Percentiles rank a stretch among this genome's conserved stretches.
These are phyloP conservation scores for Minunthozetes semirufus DNA, from an alignment of 2,888 invertebrate genomes.

Conservation along the genomic window DNA sequence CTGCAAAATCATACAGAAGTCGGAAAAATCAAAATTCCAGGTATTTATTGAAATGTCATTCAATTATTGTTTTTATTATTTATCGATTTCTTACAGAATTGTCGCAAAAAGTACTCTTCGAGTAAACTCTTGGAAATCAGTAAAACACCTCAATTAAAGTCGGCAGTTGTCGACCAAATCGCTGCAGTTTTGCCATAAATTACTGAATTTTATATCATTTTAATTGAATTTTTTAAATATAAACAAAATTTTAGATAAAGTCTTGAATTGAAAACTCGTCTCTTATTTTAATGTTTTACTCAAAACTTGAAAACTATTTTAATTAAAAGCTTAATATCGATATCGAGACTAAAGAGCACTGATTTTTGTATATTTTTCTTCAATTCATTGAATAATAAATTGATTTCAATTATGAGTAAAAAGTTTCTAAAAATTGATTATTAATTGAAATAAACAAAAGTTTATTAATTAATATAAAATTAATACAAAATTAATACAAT, in stretches of 20 bases:
- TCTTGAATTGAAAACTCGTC: constrained; percentile 22
- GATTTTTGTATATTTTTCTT: constrained; percentile 1
- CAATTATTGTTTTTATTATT: no score
- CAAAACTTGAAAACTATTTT: not conserved
- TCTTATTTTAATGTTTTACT: no score
- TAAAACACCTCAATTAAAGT: constrained; percentile 47
- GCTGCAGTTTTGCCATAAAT: constrained; percentile 38
- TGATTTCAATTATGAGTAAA: not conserved
- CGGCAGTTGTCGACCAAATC: constrained; percentile 40
- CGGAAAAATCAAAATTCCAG: constrained; percentile 64
- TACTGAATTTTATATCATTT: constrained; percentile 15
- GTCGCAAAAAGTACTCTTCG: constrained; percentile 50
- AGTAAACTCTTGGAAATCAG: constrained; percentile 51
- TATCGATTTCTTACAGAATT: constrained; percentile 45
- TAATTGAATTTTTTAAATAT: constrained; percentile 24
- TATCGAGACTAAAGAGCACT: not conserved
- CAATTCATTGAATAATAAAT: not conserved
- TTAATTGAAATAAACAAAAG: not conserved
- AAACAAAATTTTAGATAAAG: constrained; percentile 30
- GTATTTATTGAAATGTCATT: constrained; percentile 45
- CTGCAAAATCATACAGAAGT: constrained; percentile 61
- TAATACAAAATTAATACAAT: constrained; percentile 4
- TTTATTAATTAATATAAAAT: not conserved
- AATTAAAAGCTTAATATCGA: not conserved
- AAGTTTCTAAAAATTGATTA: not conserved